phyloP scores from a whole-genome alignment of 2,797 vertebrate species.

The Alectoris magna region DNA sequence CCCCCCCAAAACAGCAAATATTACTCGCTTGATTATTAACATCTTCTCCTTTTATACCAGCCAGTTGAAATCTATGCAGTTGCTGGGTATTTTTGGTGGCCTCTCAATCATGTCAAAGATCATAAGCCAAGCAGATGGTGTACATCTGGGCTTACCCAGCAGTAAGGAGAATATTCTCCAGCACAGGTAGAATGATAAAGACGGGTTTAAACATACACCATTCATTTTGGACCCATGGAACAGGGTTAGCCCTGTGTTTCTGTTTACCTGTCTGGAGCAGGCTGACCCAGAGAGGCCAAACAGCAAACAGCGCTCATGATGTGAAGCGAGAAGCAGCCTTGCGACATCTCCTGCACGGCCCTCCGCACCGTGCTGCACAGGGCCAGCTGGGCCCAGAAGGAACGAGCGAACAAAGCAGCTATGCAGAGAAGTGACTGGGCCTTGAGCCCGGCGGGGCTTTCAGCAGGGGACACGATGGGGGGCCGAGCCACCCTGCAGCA shows the following conservation, averaged over 20 bases:
- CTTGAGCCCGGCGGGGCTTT: background rate
- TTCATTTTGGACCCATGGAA: background rate
- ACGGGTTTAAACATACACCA: conserved; percentile 26
- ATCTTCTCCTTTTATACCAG: conserved; percentile 68
- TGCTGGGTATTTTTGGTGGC: conserved; percentile 72
- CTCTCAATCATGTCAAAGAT: conserved; percentile 77
- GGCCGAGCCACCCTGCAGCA: background rate
- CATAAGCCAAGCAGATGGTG: conserved; percentile 75
- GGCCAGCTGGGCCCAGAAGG: background rate
- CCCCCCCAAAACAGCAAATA: conserved; percentile 58
- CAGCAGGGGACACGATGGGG: rapidly evolving
- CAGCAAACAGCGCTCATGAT: conserved; percentile 24
- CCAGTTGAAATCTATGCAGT: conserved; percentile 72
- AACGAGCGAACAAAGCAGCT: conserved; percentile 22
- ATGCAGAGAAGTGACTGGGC: background rate
- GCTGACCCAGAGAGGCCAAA: conserved; percentile 16
- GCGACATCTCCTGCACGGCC: conserved; percentile 6
- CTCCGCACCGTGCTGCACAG: background rate
- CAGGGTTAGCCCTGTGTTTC: background rate
- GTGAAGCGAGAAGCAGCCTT: conserved; percentile 8
- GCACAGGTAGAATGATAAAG: conserved; percentile 60
- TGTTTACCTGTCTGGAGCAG: conserved; percentile 51
- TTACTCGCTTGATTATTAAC: conserved; percentile 74
- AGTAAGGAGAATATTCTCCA: conserved; percentile 66
- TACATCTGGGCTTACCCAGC: conserved; percentile 75